Percentiles rank a stretch among this genome's conserved stretches.
Evolutionary conservation across 2,113 vertebrate genomes (phyloP).

Genomic region (Tiliqua scincoides): DNA sequence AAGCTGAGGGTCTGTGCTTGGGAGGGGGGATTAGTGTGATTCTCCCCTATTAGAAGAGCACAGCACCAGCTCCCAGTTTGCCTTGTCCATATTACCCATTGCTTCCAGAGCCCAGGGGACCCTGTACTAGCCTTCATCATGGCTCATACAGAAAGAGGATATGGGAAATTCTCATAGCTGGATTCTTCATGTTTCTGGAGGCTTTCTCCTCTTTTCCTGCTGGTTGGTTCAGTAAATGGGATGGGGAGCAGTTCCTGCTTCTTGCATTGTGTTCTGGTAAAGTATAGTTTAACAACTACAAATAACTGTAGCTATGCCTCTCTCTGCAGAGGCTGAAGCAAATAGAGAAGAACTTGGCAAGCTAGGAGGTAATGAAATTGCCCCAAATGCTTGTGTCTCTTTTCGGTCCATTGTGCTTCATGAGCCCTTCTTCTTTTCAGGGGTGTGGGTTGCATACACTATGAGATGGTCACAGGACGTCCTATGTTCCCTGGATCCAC

Average conservation of each 20-base stretch:
- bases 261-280: background rate
- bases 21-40: background rate
- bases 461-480: conserved; percentile 93
- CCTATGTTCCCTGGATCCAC: conserved; percentile 96
- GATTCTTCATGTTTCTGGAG: background rate
- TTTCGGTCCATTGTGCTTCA: background rate
- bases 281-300: background rate
- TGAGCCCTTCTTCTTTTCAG: conserved; percentile 60
- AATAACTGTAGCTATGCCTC: background rate
- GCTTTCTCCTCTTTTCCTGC: background rate
- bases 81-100: background rate
- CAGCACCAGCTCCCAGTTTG: background rate
- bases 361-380: background rate
- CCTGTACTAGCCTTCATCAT: background rate
- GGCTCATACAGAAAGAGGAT: background rate
- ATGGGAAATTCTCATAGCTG: background rate
- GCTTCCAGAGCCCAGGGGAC: background rate
- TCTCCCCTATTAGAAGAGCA: background rate
- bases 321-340: background rate
- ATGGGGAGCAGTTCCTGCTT: background rate
- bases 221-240: background rate
- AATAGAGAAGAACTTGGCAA: background rate
- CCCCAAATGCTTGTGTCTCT: background rate
- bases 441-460: conserved; percentile 95
- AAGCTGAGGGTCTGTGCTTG: conserved; percentile 46